phyloP scores from a whole-genome alignment of 2,113 vertebrate genomes.

The Dicrurus megarhynchus region DNA sequence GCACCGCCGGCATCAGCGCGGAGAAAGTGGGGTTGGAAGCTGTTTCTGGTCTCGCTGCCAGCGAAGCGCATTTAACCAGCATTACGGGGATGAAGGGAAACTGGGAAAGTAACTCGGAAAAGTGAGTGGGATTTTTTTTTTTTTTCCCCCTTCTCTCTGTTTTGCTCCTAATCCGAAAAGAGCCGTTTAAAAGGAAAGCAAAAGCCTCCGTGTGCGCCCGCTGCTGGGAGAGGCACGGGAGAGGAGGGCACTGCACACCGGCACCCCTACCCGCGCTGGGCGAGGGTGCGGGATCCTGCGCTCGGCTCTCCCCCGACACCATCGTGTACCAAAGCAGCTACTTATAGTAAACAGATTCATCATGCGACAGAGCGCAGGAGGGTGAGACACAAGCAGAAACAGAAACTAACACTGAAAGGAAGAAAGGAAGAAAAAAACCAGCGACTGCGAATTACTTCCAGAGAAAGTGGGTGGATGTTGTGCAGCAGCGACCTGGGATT shows the following conservation, averaged over 20 bases:
- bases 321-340: background rate
- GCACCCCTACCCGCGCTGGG: background rate
- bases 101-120: conserved; percentile 16
- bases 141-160: background rate
- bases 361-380: background rate
- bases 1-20: background rate
- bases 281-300: background rate
- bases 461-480: conserved; percentile 31
- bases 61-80: background rate
- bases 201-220: background rate
- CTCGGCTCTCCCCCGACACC: background rate
- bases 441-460: conserved; percentile 25
- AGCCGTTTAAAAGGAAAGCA: background rate
- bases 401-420: background rate
- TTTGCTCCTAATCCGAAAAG: background rate
- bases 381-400: background rate
- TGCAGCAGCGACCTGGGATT: conserved; percentile 16
- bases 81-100: background rate
- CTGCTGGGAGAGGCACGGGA: background rate
- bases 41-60: background rate
- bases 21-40: background rate
- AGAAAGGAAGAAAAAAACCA: background rate
- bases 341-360: background rate
- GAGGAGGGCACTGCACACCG: background rate
- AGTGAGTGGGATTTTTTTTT: background rate